phyloP scores from a whole-genome alignment of 2,797 vertebrate genomes.

The Trematomus bernacchii region DNA sequence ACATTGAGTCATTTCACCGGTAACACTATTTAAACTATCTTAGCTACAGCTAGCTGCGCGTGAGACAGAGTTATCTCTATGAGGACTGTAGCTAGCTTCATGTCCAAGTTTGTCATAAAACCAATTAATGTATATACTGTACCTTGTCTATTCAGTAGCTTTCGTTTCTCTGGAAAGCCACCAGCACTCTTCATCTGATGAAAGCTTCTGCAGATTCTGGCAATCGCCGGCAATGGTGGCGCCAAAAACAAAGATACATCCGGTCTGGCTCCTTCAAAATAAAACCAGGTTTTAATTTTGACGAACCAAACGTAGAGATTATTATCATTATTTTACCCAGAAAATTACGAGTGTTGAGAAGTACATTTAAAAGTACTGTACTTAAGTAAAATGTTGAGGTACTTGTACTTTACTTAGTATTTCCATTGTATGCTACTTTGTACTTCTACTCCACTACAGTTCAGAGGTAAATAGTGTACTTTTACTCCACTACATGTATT shows the following conservation, averaged over 20 bases:
- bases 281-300: background rate
- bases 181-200: background rate
- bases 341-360: background rate
- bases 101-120: background rate
- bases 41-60: constrained; percentile 5
- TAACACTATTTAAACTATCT: constrained; percentile 22
- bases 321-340: background rate
- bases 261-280: constrained; percentile 18
- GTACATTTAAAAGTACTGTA: too few species aligned
- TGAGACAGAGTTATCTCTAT: background rate
- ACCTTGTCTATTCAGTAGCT: background rate
- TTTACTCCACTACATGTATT: too few species aligned
- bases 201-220: too few species aligned
- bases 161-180: background rate
- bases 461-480: too few species aligned
- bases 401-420: too few species aligned
- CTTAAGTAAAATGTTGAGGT: too few species aligned
- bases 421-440: too few species aligned
- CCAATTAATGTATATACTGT: background rate
- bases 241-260: background rate
- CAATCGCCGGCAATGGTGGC: background rate
- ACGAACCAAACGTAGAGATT: background rate
- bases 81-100: too few species aligned
- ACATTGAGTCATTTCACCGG: constrained; percentile 17
- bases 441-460: too few species aligned